Conservation (phyloP, 2,113 vertebrate species). For the Glaucidium brasilianum region DNA sequence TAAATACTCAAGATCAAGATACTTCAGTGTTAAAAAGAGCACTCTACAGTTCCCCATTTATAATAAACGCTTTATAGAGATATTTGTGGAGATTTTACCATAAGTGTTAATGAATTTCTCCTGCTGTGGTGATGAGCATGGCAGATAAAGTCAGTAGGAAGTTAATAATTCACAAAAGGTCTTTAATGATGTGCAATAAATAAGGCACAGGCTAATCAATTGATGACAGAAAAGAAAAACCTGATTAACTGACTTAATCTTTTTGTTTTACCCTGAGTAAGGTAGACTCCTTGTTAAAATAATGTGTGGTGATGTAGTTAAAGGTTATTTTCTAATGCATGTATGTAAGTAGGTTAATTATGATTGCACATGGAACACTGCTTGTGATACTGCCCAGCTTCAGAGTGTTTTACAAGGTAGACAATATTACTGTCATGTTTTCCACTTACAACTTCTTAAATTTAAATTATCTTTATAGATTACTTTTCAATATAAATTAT, state of each 20-base stretch:
- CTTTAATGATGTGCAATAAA: not conserved
- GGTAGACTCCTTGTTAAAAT: not conserved
- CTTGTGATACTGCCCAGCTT: not conserved
- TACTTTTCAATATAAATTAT: not conserved
- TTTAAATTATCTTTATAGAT: not conserved
- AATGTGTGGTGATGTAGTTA: not conserved
- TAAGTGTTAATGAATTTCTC: not conserved
- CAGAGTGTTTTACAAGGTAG: not conserved
- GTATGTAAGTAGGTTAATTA: not conserved
- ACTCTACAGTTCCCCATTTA: not conserved
- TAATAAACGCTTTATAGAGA: not conserved
- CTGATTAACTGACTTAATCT: not conserved
- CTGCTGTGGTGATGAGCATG: not conserved
- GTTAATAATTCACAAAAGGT: not conserved
- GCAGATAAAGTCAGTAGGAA: not conserved
- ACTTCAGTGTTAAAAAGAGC: not conserved
- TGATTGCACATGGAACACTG: not conserved
- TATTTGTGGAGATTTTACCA: not conserved
- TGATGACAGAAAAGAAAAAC: not conserved
- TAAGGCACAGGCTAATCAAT: not conserved
- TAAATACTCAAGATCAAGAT: not conserved
- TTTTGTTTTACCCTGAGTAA: not conserved
- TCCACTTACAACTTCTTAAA: not conserved
- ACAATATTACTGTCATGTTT: not conserved
- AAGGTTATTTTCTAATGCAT: constrained; percentile 8